These are phyloP conservation scores for Achlya flavicornis DNA, from an alignment of 2,888 invertebrate genomes.

Conservation along the genomic window DNA sequence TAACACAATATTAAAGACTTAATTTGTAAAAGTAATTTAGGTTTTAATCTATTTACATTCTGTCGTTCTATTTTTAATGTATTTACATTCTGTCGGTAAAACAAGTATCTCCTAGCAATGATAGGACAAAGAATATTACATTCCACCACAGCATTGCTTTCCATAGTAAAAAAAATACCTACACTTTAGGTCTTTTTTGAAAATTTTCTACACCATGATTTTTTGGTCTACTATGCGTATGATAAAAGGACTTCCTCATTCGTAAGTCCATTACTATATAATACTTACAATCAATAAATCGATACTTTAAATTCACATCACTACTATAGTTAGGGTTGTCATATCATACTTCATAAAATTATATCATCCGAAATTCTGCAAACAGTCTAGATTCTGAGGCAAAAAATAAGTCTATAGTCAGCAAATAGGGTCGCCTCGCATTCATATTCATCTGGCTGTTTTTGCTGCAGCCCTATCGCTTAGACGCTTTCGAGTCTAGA, in stretches of 20 bases:
- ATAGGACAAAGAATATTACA: no score
- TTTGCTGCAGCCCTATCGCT: conserved; percentile 39
- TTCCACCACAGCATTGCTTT: no score
- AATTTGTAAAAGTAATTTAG: not conserved
- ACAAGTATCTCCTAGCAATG: no score
- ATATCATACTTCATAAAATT: conserved; percentile 22
- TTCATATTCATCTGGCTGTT: conserved; percentile 49
- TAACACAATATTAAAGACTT: not conserved
- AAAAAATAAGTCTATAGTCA: conserved; percentile 11
- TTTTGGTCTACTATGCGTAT: no score
- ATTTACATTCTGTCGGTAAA: no score
- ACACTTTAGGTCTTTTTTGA: no score
- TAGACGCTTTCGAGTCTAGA: conserved; percentile 23
- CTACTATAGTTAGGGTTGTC: not conserved
- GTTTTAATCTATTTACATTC: not conserved
- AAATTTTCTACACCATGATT: no score
- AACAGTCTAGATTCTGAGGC: conserved; percentile 23
- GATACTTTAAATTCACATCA: not conserved
- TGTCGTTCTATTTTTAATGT: no score
- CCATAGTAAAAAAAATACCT: no score
- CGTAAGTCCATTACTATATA: no score
- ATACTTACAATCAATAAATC: not conserved
- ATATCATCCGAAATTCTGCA: conserved; percentile 31
- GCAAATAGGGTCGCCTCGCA: conserved; percentile 29
- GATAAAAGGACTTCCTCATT: no score